Percentiles rank a stretch among this genome's conserved stretches.
These are phyloP conservation scores for Poecilia picta DNA, from an alignment of 2,797 vertebrate genomes.

Conservation along the genomic window DNA sequence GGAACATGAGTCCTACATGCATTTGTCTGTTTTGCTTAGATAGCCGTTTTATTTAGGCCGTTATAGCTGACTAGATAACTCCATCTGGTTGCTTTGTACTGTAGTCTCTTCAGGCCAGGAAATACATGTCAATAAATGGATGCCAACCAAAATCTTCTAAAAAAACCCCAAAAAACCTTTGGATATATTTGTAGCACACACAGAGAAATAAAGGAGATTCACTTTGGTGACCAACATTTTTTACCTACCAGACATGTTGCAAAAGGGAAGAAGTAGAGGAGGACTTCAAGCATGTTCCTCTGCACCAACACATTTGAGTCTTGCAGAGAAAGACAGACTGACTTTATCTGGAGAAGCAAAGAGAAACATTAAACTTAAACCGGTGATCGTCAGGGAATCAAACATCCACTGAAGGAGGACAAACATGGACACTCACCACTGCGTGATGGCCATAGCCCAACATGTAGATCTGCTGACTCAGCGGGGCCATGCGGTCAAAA, in stretches of 20 bases:
- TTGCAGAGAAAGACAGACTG: conserved; percentile 88
- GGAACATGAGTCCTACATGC: not conserved
- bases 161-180: not conserved
- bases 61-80: not conserved
- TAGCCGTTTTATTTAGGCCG: not conserved
- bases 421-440: conserved; percentile 81
- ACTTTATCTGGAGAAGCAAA: conserved; percentile 83
- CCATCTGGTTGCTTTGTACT: not conserved
- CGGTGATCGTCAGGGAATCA: not conserved
- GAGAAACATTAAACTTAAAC: not conserved
- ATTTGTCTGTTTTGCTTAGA: not conserved
- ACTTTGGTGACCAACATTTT: not conserved
- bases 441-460: conserved; percentile 87
- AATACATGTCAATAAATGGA: not conserved
- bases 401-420: not conserved
- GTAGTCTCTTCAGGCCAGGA: not conserved
- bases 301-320: conserved; percentile 97
- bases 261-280: conserved; percentile 95
- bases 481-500: conserved; percentile 83
- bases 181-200: not conserved
- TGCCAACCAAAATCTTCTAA: not conserved
- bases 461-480: conserved; percentile 88
- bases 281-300: conserved; percentile 93
- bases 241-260: conserved; percentile 87
- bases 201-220: not conserved